These are phyloP conservation scores for Leucoraja erinaceus DNA, from an alignment of 2,113 vertebrate species.

Conservation along the genomic window DNA sequence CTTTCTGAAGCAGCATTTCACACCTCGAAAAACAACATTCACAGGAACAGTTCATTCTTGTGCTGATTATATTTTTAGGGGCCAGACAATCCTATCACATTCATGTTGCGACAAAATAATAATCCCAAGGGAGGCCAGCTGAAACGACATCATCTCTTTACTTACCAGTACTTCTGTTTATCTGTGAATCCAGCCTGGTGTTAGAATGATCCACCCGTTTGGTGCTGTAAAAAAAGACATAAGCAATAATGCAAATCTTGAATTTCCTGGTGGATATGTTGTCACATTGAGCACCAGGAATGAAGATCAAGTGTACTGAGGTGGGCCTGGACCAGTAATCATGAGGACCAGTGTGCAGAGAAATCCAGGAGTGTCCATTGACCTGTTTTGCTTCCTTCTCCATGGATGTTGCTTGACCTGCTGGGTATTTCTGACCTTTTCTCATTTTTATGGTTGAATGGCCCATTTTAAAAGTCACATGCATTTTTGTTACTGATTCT, in stretches of 20 bases:
- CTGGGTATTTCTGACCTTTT: too few species aligned
- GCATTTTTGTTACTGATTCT: neutral
- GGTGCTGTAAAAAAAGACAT: slow-evolving; percentile 30
- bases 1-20: slow-evolving; percentile 1
- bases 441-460: too few species aligned
- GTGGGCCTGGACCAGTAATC: too few species aligned
- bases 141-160: neutral
- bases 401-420: too few species aligned
- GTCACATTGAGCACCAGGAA: neutral
- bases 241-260: neutral
- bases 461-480: neutral
- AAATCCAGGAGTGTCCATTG: neutral
- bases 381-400: too few species aligned
- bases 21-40: slow-evolving; percentile 1
- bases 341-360: neutral
- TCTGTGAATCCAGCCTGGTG: slow-evolving; percentile 85
- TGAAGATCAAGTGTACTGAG: neutral
- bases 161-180: slow-evolving; percentile 87
- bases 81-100: neutral
- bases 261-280: neutral
- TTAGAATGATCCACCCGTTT: slow-evolving; percentile 86
- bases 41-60: slow-evolving; percentile 24
- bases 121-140: neutral
- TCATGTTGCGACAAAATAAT: neutral
- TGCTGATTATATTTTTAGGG: slow-evolving; percentile 26